Evolutionary conservation across 2,888 invertebrate genomes (phyloP), one percentile per base, ranked within the genome.

Genomic region (Lycocerus yunnanus): DNA sequence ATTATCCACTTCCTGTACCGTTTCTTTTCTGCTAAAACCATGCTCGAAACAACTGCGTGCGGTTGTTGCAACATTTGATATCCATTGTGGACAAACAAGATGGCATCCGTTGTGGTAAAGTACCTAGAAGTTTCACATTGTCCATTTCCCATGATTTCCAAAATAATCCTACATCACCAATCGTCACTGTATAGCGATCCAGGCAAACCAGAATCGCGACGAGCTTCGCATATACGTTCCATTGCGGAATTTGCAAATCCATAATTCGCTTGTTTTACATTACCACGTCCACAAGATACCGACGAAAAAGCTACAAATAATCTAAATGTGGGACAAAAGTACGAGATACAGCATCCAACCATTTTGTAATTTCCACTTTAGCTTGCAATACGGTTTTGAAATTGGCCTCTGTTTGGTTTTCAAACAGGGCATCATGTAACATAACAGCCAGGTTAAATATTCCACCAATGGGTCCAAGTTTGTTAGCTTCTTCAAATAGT

Each of bases 361-460:
- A 90, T 81, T 92, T 91, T 0, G 97, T 97, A 15, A 94, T 94
- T 78, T 92, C 91, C 5, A 97, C 92, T 89, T 99, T 99, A 0
- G 98, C 96, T 80, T 90, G 89, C 79, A 93, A 92, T 1, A 97
- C 97, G 11, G 92, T 90, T 81, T 92, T 91, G 88, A 95, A 98
- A 86, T 94, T 93, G 66, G 91, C 92, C 73, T 91, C 91, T 0
- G 92, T 92, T 87, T 94, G 95, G 86, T 97, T 95, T 87, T 97
- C 96, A 82, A 98, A 90, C 82, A 96, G 89, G 8, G 93, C 95
- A 87, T 98, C 98, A 24, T 93, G 90, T 76, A 98, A 88, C 73
- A 97, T 98, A 84, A 94, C 97, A 18, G 99, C 99, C 81, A 99
- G 90, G 88, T 99, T 97, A 89, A 98, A 98, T 75, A 99, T 92